Conservation (phyloP, 2,888 invertebrate species). For the Achlya flavicornis region DNA sequence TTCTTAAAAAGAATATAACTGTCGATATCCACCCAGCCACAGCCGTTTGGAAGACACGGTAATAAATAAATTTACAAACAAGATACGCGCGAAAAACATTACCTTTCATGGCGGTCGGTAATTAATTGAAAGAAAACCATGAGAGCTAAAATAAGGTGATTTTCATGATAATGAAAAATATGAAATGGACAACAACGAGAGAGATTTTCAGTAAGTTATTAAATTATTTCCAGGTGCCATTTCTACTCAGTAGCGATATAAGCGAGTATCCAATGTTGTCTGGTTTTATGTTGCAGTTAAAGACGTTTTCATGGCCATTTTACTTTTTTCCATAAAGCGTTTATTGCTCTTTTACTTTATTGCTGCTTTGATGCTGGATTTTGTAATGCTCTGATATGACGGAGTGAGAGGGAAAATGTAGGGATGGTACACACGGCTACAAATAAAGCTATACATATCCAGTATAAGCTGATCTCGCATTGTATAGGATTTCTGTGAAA, state of each 20-base stretch:
- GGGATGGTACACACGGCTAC: too few relatives aligned
- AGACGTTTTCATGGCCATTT: conserved; percentile 53
- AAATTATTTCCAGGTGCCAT: neutral
- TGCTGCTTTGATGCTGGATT: conserved; percentile 48
- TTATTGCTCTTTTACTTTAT: conserved; percentile 65
- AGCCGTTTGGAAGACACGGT: too few relatives aligned
- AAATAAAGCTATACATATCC: too few relatives aligned
- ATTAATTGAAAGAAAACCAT: too few relatives aligned
- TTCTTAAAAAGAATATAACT: too few relatives aligned
- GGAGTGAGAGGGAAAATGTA: neutral
- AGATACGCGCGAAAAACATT: too few relatives aligned
- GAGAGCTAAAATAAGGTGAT: neutral
- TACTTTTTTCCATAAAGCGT: conserved; percentile 71
- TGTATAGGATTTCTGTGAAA: too few relatives aligned
- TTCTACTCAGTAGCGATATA: neutral
- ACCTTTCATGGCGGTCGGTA: too few relatives aligned
- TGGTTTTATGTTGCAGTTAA: conserved; percentile 47
- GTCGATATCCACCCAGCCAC: too few relatives aligned
- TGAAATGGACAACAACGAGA: neutral
- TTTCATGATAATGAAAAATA: neutral
- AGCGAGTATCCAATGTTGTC: neutral
- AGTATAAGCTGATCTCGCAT: too few relatives aligned
- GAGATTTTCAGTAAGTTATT: neutral
- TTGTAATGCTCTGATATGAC: conserved; percentile 33
- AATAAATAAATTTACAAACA: too few relatives aligned